Percentiles rank a stretch among this genome's conserved stretches.
These are phyloP conservation scores for Hydrozoanthus tunicans DNA, from an alignment of 64 coral and sea anemone genomes.

Conservation along the genomic window DNA sequence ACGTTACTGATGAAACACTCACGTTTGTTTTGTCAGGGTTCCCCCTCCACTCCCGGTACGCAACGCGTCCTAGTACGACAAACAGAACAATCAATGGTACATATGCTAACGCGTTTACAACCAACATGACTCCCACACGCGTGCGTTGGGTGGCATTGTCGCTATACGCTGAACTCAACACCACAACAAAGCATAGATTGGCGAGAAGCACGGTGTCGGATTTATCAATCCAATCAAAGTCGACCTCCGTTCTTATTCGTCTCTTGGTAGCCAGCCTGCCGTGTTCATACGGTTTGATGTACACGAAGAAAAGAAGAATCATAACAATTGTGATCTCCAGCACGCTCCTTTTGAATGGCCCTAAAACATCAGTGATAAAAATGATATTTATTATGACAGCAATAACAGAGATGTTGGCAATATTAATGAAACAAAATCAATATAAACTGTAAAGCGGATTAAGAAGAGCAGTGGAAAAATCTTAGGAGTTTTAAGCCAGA, in stretches of 20 bases:
- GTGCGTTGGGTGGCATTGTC: constrained; percentile 11
- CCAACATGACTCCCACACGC: neutral
- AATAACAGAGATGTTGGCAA: neutral
- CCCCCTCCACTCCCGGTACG: neutral
- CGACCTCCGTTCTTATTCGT: neutral
- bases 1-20: neutral
- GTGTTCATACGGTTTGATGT: constrained; percentile 41
- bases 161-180: constrained; percentile 20
- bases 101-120: constrained; percentile 34
- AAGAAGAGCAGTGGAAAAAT: too few species aligned
- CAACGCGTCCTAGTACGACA: neutral
- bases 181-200: constrained; percentile 34
- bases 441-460: too few species aligned
- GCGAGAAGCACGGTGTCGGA: constrained; percentile 43
- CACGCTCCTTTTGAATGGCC: constrained; percentile 40
- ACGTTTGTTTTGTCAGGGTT: neutral
- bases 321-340: constrained; percentile 3
- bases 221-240: constrained; percentile 48
- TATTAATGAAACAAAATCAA: too few species aligned
- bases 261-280: neutral
- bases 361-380: neutral
- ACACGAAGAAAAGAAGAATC: constrained; percentile 58
- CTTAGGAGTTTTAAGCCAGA: too few species aligned
- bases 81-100: constrained; percentile 22
- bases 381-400: neutral